Percentiles rank a stretch among this genome's conserved stretches.
Conservation (phyloP, 2,888 invertebrate genomes). For the Acanthopleura granulata region DNA sequence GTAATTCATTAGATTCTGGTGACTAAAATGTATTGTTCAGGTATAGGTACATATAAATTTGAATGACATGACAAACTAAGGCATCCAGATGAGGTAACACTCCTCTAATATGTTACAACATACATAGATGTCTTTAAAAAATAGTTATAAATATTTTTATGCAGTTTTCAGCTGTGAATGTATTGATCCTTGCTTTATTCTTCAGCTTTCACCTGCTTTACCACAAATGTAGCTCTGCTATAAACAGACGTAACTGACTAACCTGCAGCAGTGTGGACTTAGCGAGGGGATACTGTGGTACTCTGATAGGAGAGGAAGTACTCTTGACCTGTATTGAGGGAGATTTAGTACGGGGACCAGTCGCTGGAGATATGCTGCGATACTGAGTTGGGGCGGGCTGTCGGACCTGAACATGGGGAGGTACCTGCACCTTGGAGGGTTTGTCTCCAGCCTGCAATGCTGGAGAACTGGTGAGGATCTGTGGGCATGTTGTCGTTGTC, state of each 20-base stretch:
- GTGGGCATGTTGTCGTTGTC: neutral
- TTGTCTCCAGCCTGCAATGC: neutral
- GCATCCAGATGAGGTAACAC: no score
- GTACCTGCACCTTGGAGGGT: neutral
- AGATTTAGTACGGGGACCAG: neutral
- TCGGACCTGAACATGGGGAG: neutral
- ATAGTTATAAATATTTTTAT: no score
- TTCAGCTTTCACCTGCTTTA: no score
- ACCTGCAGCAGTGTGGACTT: slow-evolving; percentile 20
- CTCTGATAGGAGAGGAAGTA: slow-evolving; percentile 50
- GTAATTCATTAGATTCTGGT: no score
- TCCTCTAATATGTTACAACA: no score
- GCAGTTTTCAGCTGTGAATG: no score
- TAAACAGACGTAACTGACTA: neutral
- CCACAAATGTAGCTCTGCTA: no score
- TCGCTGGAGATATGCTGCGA: neutral
- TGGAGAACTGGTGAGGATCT: neutral
- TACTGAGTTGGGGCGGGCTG: slow-evolving; percentile 14
- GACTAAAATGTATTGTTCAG: no score
- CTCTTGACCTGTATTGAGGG: slow-evolving; percentile 13
- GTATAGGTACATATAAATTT: no score
- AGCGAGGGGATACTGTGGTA: slow-evolving; percentile 54
- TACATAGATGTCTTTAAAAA: no score
- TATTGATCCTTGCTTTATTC: no score
- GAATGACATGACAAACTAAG: no score